Base-by-base conservation (phyloP, 2,888 invertebrate genomes). In the Noctua janthe region DNA sequence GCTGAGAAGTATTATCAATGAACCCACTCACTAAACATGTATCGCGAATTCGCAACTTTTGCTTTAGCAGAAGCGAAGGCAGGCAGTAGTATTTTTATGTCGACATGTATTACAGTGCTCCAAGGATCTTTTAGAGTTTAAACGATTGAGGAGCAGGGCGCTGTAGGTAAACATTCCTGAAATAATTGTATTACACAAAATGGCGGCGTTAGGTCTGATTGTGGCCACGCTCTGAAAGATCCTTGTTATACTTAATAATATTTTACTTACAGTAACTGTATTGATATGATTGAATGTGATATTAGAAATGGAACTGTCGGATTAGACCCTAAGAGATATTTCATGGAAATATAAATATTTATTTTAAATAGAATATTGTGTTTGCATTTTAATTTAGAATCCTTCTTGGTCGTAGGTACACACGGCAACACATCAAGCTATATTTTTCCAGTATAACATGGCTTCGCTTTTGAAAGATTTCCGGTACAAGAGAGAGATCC, bases 241-340 rank as follows among this genome's bases (percentile, higher is more conserved):
- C 10, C 39, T 5, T 64, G 35, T 35, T 35, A 15, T 15, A 39
- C 3, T 64, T 64, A 64, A 10, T 35, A 20, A 39, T 4, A 35
- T 20, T 35, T 39, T 20, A 66, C 39, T 66, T 17, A 29, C 47
- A n/a, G 47, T n/a, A 69, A 81, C 78, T 85, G 71, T 76, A 74
- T 70, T 20, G 10, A 39, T 39, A 66, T 35, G 20, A 20, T 10
- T 71, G 66, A 84, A 82, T 86, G 88, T 87, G 84, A 87, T 88
- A 88, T 80, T 82, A 82, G 62, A 69, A 76, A 80, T 78, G 56
- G 74, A 78, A 83, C 56, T 76, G 54, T 75, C 49, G 56, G 62
- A 74, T 64, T 74, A 62, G 17, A 72, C 76, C 75, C 2, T 70
- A 62, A 70, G 62, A 70, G 6, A 62, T 73, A 74, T 84, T 84